Evolutionary conservation across 2,797 vertebrate genomes (phyloP), one percentile per base, ranked within the genome.

Genomic region (Xiphorhynchus erythropygius): DNA sequence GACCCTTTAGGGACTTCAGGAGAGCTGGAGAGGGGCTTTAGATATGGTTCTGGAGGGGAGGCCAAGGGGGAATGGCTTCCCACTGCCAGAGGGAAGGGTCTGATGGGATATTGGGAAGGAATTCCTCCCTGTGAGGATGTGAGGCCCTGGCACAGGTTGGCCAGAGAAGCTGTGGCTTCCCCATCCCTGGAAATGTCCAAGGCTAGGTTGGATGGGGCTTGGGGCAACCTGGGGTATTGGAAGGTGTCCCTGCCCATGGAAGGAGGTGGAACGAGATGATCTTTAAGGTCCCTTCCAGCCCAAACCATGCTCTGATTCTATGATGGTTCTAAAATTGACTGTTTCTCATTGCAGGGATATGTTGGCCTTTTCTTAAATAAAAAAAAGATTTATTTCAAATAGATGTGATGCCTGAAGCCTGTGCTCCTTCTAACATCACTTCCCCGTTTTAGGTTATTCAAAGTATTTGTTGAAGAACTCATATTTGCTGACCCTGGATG

Each of bases 61-160:
- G 10, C 35, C 62, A 55, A 7, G 8, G 8, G 27, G 22, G 41
- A 68, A 55, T 67, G 33, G 46, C 52, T 74, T 33, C 53, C 3
- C 13, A 67, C 1, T 67, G 60, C 17, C 60, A 80, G 28, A 52
- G 17, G 19, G 17, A 30, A 60, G 39, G 24, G 21, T 0, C 2
- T 0, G 32, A 7, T 81, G 62, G 32, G 32, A 68, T 41, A 11
- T 12, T 60, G 47, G 41, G 55, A 24, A 62, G 33, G 5, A 62
- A 53, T 60, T 46, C 0, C 1, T 74, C 0, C 0, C 53, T 39
- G 3, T 5, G 77, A 52, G n/a, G 28, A 6, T 33, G 19, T 3
- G 13, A 46, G n/a, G 8, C 4, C 13, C 46, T 60, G 33, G 21
- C 21, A 30, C 8, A 59, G 24, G 17, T 0, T 74, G 0, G 5